Base-by-base conservation (phyloP, 2,888 invertebrate species). In the Drosophila tripunctata region DNA sequence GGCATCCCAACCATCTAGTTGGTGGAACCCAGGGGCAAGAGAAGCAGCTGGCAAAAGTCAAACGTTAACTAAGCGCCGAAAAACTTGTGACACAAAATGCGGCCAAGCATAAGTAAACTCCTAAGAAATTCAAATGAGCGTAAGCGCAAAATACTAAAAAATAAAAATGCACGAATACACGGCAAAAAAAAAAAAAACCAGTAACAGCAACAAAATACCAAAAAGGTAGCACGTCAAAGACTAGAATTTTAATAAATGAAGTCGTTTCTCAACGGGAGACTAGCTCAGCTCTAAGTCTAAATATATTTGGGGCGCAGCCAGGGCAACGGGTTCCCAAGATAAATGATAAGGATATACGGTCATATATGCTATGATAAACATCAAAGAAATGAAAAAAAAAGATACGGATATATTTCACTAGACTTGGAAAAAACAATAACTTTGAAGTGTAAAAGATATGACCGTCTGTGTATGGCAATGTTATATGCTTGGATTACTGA, bases 31-130 rank as follows among this genome's bases (percentile, higher is more conserved):
- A 27, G 14, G 30, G 27, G 30, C 12, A 27, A 22, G 47, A 30
- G 45, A 50, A 14, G 55, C 43, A 69, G 55, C 74, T 80, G 82
- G 51, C 54, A 81, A 81, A 81, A 81, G 81, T 81, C 81, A 81
- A 81, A 85, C 81, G 86, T 76, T 81, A 86, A 81, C 86, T 83
- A 81, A 81, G 86, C 86, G 83, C 86, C 83, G 63, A 74, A 86
- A 79, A 86, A 86, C 83, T 86, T 81, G 71, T 69, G 62, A 71
- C 86, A 74, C 71, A 86, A 81, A 81, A 79, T 83, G 70, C 81
- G 76, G 30, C 74, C 60, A 82, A 64, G 80, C 81, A 86, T 86
- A 76, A 82, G 80, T 76, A 82, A 85, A 86, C 66, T 79, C 74
- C 77, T 69, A 81, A 79, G 83, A 86, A 86, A 81, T 81, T 81